Evolutionary conservation across 2,113 vertebrate species (phyloP), one percentile per base, ranked within the genome.

Genomic region (Solea solea): DNA sequence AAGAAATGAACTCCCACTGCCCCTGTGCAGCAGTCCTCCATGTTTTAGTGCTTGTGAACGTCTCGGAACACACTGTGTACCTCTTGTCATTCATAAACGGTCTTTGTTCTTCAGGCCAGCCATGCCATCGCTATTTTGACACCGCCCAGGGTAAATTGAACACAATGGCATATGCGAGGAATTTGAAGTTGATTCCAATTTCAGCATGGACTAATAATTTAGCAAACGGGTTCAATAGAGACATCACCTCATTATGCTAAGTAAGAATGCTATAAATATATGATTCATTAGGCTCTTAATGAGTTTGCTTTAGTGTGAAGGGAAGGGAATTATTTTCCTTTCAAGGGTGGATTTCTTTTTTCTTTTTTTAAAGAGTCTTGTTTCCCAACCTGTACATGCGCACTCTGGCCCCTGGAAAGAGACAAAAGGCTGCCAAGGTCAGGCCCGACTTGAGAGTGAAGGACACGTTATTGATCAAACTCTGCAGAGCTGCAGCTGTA

Each of bases 371-470:
- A 49, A 83, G 83, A 84, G 80, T 64, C 86, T 88, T 88, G 87
- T 89, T 91, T 90, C 89, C 76, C 89, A 90, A 89, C 87, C 83
- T 83, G 87, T 90, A 87, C 92, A 91, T 92, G 87, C 90, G 86
- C 89, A 87, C 91, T 92, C 89, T 92, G 89, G 89, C 91, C 92
- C 83, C 85, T 81, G 88, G 76, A 89, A 88, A 90, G 87, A 93
- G 91, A 93, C 90, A 93, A 93, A 93, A 93, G 92, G 89, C 93
- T 93, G 90, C 87, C 92, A 94, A 93, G 93, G 93, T 94, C 93
- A 91, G 88, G 73, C 79, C 85, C 78, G 90, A 91, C 88, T 89
- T 88, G 88, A 90, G 89, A 88, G 91, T 89, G 92, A 94, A 93
- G 92, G 92, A 93, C 92, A 74, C 68, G 62, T 91, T 94, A 94